These are phyloP conservation scores for Cinara cedri DNA, from an alignment of 2,888 invertebrate genomes.

Conservation along the genomic window DNA sequence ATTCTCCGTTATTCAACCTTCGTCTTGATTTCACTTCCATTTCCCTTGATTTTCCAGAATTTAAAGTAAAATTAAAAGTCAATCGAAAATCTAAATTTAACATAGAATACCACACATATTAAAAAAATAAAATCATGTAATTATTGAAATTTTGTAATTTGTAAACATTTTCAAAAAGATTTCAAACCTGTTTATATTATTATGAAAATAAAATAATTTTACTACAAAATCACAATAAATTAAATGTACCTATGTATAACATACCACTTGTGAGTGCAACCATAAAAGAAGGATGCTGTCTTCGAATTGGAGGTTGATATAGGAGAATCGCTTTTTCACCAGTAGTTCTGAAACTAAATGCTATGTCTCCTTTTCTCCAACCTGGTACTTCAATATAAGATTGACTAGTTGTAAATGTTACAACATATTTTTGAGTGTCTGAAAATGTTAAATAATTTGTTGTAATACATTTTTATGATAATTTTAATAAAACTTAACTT, in stretches of 20 bases:
- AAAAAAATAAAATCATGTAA: neutral
- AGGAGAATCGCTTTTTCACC: conserved; percentile 86
- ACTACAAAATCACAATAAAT: neutral
- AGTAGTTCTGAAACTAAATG: conserved; percentile 90
- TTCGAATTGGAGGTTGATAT: conserved; percentile 88
- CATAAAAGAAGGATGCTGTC: conserved; percentile 89
- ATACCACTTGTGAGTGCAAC: conserved; percentile 83
- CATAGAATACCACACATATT: conserved; percentile 1
- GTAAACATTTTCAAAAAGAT: too few relatives aligned
- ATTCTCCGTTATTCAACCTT: conserved; percentile 87
- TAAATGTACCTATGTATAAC: conserved; percentile 58
- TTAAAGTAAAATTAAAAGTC: conserved; percentile 87
- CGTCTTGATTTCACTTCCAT: conserved; percentile 81
- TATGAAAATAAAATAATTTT: too few relatives aligned
- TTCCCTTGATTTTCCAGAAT: conserved; percentile 81
- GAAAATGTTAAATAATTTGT: conserved; percentile 60
- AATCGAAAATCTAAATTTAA: conserved; percentile 74
- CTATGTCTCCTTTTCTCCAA: conserved; percentile 90
- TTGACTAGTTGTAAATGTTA: conserved; percentile 90
- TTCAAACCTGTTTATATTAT: too few relatives aligned
- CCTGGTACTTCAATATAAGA: conserved; percentile 92
- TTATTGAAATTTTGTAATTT: too few relatives aligned
- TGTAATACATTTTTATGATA: conserved; percentile 9
- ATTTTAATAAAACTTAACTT: conserved; percentile 67
- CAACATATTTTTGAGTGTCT: conserved; percentile 91